Evolutionary conservation across 2,113 vertebrate species (phyloP), one percentile per base, ranked within the genome.

Genomic region (Sturnira hondurensis): DNA sequence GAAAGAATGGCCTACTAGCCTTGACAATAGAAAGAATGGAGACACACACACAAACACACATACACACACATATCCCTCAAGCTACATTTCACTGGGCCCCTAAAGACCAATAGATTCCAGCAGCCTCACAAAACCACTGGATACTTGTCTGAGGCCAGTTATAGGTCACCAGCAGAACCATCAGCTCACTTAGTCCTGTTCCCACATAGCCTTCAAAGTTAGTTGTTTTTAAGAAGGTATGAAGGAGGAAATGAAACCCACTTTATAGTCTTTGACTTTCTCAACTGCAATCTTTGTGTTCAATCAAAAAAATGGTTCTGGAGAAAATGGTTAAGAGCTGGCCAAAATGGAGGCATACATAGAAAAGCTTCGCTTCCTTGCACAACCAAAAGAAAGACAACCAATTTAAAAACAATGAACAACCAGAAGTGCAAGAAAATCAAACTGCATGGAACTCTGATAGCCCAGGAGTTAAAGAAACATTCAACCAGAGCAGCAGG

Each of bases 261-360:
- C 54, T 71, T 86, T 54, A 95, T 3, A 89, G 71, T 4, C 85
- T 94, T 95, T 85, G 43, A 94, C 65, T 80, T 63, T 86, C 61
- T 96, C 78, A 76, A 41, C 22, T 63, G 54, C 20, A 82, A 14
- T 24, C 38, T 76, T 45, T 12, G 5, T 65, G 76, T 63, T 61
- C 78, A 82, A 61, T 73, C 11, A 50, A 14, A 38, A 56, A 56
- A 56, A 22, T 9, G 54, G 54, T 22, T 56, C 54, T 56, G 54
- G 54, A 56, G 54, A 56, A 56, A 56, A 56, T 22, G 17, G 54
- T 56, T 56, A 56, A 56, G 54, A 56, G 20, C 54, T 5, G 7
- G 54, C 20, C 54, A 56, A 56, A 20, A 56, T 56, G 54, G 54
- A 56, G 12, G 54, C 54, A 56, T 22, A 22, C 20, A 22, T 22